Evolutionary conservation across 1,140 invertebrate species (phyloP).

Genomic region (Megalopta genalis): DNA sequence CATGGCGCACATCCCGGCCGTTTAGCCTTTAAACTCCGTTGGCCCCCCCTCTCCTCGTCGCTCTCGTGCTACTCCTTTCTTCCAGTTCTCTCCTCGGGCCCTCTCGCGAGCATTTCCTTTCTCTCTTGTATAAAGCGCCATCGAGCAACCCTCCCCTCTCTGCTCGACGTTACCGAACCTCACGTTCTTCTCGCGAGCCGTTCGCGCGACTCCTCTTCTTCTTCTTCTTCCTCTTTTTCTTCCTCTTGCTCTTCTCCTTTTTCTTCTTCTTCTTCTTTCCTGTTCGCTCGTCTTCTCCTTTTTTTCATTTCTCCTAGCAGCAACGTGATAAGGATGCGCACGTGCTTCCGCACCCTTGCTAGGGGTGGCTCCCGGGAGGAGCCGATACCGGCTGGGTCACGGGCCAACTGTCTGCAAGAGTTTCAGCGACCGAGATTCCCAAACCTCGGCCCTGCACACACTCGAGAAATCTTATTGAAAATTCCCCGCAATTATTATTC

Average conservation of each 20-base stretch:
- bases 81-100: not conserved
- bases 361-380: conserved; percentile 30
- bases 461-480: conserved; percentile 1
- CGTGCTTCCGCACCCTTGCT: conserved; percentile 58
- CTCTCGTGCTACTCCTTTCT: conserved; percentile 14
- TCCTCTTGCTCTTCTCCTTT: not conserved
- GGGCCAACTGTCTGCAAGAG: conserved; percentile 22
- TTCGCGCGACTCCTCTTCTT: conserved; percentile 14
- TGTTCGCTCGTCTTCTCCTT: conserved; percentile 6
- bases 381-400: conserved; percentile 42
- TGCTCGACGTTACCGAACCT: conserved; percentile 51
- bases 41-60: conserved; percentile 35
- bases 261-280: conserved; percentile 39
- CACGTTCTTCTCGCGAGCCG: conserved; percentile 35
- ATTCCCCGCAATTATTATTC: not conserved
- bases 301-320: conserved; percentile 61
- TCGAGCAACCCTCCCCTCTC: conserved; percentile 18
- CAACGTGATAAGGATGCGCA: conserved; percentile 64
- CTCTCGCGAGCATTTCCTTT: conserved; percentile 23
- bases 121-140: conserved; percentile 4
- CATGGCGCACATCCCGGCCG: conserved; percentile 75
- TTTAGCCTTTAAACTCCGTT: conserved; percentile 74
- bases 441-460: not conserved
- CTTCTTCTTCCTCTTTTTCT: conserved; percentile 54
- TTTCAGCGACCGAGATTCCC: conserved; percentile 42